Conservation (phyloP, 1,140 invertebrate genomes). For the Drosophila mojavensis region DNA sequence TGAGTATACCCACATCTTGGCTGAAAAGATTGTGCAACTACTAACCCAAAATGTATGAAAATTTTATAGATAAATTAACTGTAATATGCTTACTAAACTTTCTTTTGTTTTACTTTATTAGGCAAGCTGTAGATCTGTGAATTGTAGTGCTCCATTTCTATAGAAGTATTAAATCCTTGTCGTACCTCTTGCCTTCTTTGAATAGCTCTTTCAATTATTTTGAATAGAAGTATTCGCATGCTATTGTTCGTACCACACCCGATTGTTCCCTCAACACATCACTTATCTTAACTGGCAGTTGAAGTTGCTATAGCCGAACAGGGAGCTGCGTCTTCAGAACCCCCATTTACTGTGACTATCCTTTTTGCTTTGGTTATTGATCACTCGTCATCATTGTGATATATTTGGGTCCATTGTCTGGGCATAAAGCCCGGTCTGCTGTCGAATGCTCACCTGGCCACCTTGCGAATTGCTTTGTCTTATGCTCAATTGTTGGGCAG, state of each 20-base stretch:
- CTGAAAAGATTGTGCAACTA: too few species aligned
- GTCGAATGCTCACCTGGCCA: constrained; percentile 36
- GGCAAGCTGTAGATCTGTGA: too few species aligned
- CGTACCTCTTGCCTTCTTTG: too few species aligned
- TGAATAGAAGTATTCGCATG: neutral
- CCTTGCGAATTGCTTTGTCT: constrained; percentile 39
- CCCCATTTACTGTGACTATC: neutral
- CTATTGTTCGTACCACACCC: neutral
- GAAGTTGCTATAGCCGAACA: constrained; percentile 10
- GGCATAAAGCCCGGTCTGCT: constrained; percentile 36
- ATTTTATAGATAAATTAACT: too few species aligned
- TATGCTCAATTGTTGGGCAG: constrained; percentile 29
- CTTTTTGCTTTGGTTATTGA: constrained; percentile 39
- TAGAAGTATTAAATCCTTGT: constrained; percentile 2
- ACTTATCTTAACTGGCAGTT: constrained; percentile 20
- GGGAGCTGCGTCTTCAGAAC: neutral
- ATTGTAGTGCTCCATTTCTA: too few species aligned
- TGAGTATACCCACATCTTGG: too few species aligned
- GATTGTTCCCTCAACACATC: constrained; percentile 28
- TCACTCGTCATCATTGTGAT: constrained; percentile 55
- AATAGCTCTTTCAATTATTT: neutral
- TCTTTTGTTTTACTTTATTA: too few species aligned
- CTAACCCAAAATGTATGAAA: too few species aligned
- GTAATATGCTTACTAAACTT: too few species aligned
- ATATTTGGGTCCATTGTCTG: constrained; percentile 54